phyloP scores from a whole-genome alignment of 2,113 vertebrate species.

The Sigmodon hispidus region DNA sequence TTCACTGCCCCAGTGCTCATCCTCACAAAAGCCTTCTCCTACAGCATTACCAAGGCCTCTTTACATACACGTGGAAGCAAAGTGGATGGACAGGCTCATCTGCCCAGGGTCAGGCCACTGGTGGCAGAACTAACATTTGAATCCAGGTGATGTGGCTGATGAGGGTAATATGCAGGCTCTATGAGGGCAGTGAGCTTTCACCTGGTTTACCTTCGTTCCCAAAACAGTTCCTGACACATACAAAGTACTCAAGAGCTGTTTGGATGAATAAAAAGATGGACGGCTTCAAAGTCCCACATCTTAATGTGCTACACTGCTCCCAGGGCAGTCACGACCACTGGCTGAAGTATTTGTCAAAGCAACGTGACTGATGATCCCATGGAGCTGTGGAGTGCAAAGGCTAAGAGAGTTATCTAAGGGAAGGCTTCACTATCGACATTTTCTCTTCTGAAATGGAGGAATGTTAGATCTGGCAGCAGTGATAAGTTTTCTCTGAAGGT shows the following conservation, averaged over 20 bases:
- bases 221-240: background rate
- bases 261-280: background rate
- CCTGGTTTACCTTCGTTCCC: background rate
- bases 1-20: background rate
- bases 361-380: background rate
- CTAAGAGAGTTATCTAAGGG: constrained; percentile 40
- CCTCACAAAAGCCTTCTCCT: background rate
- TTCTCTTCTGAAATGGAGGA: constrained; percentile 64
- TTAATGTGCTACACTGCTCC: background rate
- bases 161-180: background rate
- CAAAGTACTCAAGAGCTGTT: background rate
- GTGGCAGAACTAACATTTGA: background rate
- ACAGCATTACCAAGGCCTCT: background rate
- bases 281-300: background rate
- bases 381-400: background rate
- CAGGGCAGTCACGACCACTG: background rate
- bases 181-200: background rate
- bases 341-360: background rate
- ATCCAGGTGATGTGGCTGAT: background rate
- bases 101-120: background rate
- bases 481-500: constrained; percentile 66
- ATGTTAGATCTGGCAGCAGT: constrained; percentile 69
- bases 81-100: background rate
- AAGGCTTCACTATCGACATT: constrained; percentile 29
- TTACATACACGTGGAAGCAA: background rate